Percentiles rank a stretch among this genome's conserved stretches.
These are phyloP conservation scores for Pipa parva DNA, from an alignment of 2,113 vertebrate genomes.

Conservation along the genomic window DNA sequence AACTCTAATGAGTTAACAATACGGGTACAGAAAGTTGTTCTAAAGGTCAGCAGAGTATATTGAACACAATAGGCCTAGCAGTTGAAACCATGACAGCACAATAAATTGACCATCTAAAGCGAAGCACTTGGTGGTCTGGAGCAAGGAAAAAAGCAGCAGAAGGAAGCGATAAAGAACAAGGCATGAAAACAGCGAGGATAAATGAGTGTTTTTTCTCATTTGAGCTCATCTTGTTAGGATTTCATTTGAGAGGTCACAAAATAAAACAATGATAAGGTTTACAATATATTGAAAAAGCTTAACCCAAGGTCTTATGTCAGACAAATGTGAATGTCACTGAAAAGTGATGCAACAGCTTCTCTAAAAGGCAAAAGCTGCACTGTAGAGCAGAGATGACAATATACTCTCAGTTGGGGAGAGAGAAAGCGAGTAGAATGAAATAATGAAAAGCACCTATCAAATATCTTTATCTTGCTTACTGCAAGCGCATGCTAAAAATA, in stretches of 20 bases:
- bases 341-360: slow-evolving; percentile 49
- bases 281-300: slow-evolving; percentile 70
- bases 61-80: slow-evolving; percentile 74
- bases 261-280: slow-evolving; percentile 62
- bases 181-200: slow-evolving; percentile 59
- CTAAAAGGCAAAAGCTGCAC: slow-evolving; percentile 40
- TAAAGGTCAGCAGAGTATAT: slow-evolving; percentile 69
- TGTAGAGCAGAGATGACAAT: no score
- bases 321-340: slow-evolving; percentile 60
- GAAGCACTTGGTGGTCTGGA: slow-evolving; percentile 61
- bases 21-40: slow-evolving; percentile 69
- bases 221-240: slow-evolving; percentile 64
- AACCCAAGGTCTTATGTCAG: slow-evolving; percentile 72
- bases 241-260: slow-evolving; percentile 56
- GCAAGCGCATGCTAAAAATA: no score
- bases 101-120: slow-evolving; percentile 77
- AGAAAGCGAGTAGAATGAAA: no score
- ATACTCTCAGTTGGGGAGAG: no score
- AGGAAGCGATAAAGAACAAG: slow-evolving; percentile 54
- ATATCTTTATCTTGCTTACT: no score
- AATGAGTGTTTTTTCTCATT: slow-evolving; percentile 53
- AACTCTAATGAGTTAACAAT: slow-evolving; percentile 79
- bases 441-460: no score
- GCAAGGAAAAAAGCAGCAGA: slow-evolving; percentile 58
- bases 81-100: slow-evolving; percentile 84